A percentile compares a stretch with the other conserved stretches of the same genome.
phyloP scores from a whole-genome alignment of 1,140 invertebrate species.

The Hyles euphorbiae region DNA sequence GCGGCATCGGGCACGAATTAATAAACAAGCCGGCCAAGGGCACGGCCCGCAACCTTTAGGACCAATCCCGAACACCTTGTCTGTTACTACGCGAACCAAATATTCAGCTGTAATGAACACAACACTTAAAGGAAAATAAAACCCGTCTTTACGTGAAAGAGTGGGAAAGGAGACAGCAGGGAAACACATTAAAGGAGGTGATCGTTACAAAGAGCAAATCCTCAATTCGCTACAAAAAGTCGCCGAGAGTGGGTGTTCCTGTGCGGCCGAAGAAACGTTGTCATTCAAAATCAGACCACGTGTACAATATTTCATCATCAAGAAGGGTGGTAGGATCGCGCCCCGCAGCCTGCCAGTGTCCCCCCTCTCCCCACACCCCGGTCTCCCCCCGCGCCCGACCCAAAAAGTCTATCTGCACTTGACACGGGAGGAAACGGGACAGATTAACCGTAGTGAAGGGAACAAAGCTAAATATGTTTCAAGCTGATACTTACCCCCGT shows the following conservation, averaged over 20 bases:
- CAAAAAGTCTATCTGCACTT: conserved; percentile 74
- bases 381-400: conserved; percentile 42
- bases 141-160: not conserved
- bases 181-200: conserved; percentile 37
- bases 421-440: conserved; percentile 71
- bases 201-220: conserved; percentile 58
- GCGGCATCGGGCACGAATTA: conserved; percentile 56
- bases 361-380: conserved; percentile 15
- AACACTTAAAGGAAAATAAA: not conserved
- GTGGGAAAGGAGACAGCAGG: conserved; percentile 8
- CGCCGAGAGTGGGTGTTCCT: conserved; percentile 50
- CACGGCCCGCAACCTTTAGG: conserved; percentile 44
- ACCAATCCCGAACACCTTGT: too few relatives aligned
- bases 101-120: not conserved
- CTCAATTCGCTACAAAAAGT: conserved; percentile 64
- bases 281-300: conserved; percentile 81
- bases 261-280: conserved; percentile 72
- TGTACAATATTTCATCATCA: conserved; percentile 82
- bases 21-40: conserved; percentile 67
- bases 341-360: conserved; percentile 16
- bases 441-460: conserved; percentile 73
- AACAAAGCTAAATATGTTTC: conserved; percentile 75
- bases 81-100: not conserved
- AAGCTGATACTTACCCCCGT: conserved; percentile 62
- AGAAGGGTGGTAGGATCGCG: conserved; percentile 40